Conservation (phyloP, 64 coral and sea anemone species). For the Platygyra sinensis region DNA sequence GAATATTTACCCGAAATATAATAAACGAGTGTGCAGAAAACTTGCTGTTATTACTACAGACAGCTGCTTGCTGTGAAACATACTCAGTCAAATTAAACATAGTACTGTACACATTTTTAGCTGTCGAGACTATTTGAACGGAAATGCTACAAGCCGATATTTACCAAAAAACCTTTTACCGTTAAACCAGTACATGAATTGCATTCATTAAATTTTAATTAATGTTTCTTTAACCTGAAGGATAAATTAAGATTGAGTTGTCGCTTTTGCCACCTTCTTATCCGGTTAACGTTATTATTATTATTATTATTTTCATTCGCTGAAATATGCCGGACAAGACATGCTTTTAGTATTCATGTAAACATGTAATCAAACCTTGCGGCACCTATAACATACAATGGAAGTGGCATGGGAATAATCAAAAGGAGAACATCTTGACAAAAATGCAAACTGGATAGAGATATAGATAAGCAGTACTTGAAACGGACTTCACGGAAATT, state of each 20-base stretch:
- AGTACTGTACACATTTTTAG: not conserved
- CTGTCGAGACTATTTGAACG: not conserved
- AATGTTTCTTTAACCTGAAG: not conserved
- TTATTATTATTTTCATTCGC: not conserved
- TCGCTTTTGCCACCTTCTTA: not conserved
- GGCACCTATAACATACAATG: not conserved
- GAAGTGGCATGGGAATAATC: not conserved
- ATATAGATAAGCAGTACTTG: not conserved
- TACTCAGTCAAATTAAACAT: no score
- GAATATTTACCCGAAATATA: no score
- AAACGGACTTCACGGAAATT: no score
- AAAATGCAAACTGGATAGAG: not conserved
- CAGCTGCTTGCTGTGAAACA: no score
- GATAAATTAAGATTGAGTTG: not conserved
- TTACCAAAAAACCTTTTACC: not conserved
- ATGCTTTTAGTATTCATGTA: not conserved
- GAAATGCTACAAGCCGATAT: not conserved
- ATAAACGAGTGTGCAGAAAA: no score
- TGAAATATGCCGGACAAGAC: not conserved
- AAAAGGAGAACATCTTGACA: not conserved
- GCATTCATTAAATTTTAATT: not conserved
- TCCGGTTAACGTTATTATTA: not conserved
- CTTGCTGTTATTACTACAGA: no score
- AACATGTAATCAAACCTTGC: not conserved
- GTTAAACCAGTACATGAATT: not conserved